Percentiles rank a stretch among this genome's conserved stretches.
These are phyloP conservation scores for Sinodicranocentrus sp. DNA, from an alignment of 2,888 invertebrate genomes.

Conservation along the genomic window DNA sequence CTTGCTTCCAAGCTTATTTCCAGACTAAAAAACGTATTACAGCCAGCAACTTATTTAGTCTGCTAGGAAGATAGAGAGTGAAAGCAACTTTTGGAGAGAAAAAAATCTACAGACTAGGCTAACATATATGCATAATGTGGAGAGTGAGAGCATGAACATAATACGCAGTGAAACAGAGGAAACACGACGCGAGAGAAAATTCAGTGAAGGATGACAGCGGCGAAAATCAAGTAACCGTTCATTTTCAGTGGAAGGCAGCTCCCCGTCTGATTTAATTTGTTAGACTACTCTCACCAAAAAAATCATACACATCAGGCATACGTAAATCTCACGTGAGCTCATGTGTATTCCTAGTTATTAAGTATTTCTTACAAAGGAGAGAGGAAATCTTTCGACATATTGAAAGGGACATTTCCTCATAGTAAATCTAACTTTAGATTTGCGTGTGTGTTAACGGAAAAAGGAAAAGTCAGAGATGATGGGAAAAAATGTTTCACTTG, in stretches of 20 bases:
- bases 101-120: not conserved
- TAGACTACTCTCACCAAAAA: not conserved
- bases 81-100: not conserved
- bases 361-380: no score
- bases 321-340: no score
- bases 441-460: no score
- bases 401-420: no score
- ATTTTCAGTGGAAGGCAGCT: not conserved
- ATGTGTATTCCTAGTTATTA: no score
- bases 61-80: not conserved
- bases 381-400: no score
- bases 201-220: slow-evolving; percentile 10
- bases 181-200: not conserved
- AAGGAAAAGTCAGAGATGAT: not conserved
- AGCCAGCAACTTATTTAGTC: no score
- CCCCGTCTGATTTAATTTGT: slow-evolving; percentile 34
- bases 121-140: not conserved
- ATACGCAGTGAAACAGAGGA: not conserved
- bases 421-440: no score
- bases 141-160: not conserved
- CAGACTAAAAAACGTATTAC: not conserved
- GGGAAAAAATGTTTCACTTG: slow-evolving; percentile 15
- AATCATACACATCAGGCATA: no score
- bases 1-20: slow-evolving; percentile 5
- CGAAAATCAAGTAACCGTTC: slow-evolving; percentile 19